phyloP scores from a whole-genome alignment of 2,888 invertebrate genomes.

The Elgonia sp. region DNA sequence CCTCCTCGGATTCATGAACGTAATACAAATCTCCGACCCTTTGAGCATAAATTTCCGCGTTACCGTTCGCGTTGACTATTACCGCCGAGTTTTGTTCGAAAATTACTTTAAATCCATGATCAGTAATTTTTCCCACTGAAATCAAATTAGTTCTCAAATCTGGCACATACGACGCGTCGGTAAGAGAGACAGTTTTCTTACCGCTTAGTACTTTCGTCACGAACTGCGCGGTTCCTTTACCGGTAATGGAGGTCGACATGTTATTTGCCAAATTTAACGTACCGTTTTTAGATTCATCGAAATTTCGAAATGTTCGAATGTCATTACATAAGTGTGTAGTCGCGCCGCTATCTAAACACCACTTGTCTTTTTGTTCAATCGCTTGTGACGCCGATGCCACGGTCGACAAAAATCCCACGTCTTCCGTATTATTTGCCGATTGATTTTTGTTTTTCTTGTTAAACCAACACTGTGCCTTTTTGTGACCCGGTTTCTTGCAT shows the following conservation, averaged over 20 bases:
- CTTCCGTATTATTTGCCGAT: too few relatives aligned
- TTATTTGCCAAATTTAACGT: background rate
- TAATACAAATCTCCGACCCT: constrained; percentile 50
- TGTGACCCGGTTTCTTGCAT: too few relatives aligned
- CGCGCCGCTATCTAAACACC: too few relatives aligned
- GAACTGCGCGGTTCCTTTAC: background rate
- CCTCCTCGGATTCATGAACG: constrained; percentile 27
- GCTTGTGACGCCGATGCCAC: too few relatives aligned
- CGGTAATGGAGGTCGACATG: background rate
- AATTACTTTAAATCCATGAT: constrained; percentile 36
- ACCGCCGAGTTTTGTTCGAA: constrained; percentile 29
- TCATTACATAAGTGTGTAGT: too few relatives aligned
- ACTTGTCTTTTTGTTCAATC: too few relatives aligned
- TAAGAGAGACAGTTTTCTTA: background rate
- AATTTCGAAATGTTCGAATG: background rate
- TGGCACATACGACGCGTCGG: background rate
- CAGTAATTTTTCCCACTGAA: constrained; percentile 39
- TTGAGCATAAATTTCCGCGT: constrained; percentile 27
- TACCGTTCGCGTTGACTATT: constrained; percentile 23
- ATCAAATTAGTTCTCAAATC: background rate
- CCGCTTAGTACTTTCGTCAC: background rate
- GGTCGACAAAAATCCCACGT: too few relatives aligned
- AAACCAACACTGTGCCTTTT: too few relatives aligned
- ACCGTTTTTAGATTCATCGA: background rate
- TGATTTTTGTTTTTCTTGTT: too few relatives aligned